These are phyloP conservation scores for Scaptomyza graminum DNA, from an alignment of 1,140 invertebrate genomes.

Conservation along the genomic window DNA sequence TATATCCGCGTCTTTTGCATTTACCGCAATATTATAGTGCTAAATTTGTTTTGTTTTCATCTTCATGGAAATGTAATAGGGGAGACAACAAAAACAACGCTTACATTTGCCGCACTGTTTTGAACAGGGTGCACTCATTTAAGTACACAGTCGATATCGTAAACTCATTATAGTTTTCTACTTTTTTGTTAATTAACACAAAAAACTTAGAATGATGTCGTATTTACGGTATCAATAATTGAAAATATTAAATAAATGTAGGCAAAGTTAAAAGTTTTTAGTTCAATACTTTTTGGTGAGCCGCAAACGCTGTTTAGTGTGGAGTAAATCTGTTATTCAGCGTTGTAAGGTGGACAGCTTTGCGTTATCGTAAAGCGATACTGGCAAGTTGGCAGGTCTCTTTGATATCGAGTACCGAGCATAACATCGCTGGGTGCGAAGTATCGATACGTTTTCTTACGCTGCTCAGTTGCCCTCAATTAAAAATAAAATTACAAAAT, in stretches of 20 bases:
- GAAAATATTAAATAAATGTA: background rate
- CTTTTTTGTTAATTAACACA: no score
- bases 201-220: no score
- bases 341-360: constrained; percentile 6
- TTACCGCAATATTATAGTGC: background rate
- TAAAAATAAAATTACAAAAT: constrained; percentile 77
- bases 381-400: constrained; percentile 16
- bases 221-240: no score
- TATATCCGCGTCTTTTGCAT: background rate
- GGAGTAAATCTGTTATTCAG: constrained; percentile 18
- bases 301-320: background rate
- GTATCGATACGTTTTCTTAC: constrained; percentile 59
- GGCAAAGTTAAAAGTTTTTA: no score
- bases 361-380: constrained; percentile 20
- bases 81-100: background rate
- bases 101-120: background rate
- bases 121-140: background rate
- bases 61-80: background rate
- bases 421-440: constrained; percentile 31
- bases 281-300: no score
- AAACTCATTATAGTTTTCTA: no score
- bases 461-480: constrained; percentile 69
- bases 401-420: constrained; percentile 25
- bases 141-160: no score
- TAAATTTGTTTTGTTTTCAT: constrained; percentile 9